Conservation (phyloP, 2,797 vertebrate genomes). For the Rallus crepitans region DNA sequence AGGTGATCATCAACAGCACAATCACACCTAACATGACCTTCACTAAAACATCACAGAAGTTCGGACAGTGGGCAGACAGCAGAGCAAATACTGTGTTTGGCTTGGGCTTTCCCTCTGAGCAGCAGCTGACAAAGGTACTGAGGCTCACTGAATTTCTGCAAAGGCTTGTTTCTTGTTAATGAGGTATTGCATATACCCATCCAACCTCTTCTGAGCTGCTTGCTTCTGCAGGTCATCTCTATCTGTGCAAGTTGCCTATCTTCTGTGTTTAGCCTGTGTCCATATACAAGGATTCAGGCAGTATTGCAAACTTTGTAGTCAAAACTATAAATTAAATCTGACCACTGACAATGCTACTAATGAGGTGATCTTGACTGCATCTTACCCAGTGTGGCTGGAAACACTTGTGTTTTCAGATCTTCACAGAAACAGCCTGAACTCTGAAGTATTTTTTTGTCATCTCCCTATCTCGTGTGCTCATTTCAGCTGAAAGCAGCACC, state of each 20-base stretch:
- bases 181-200: not conserved
- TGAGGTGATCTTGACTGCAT: fast-evolving
- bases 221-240: not conserved
- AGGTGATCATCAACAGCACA: slow-evolving; percentile 99
- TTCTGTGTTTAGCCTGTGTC: not conserved
- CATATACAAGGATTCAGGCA: not conserved
- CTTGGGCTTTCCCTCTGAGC: slow-evolving; percentile 92
- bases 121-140: slow-evolving; percentile 91
- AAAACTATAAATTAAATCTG: not conserved
- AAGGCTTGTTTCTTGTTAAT: no score
- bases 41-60: slow-evolving; percentile 96
- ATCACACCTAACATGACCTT: slow-evolving; percentile 99
- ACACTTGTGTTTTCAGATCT: not conserved
- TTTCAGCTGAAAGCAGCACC: not conserved
- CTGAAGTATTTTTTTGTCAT: not conserved
- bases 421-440: not conserved
- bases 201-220: not conserved
- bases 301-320: not conserved
- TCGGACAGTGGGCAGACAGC: slow-evolving; percentile 98
- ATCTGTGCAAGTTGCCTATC: fast-evolving
- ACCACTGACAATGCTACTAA: not conserved
- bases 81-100: slow-evolving; percentile 97
- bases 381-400: not conserved
- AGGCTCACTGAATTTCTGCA: not conserved
- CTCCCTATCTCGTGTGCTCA: not conserved